Percentiles rank a stretch among this genome's conserved stretches.
Conservation (phyloP, 2,113 vertebrate species). For the Nestor notabilis region DNA sequence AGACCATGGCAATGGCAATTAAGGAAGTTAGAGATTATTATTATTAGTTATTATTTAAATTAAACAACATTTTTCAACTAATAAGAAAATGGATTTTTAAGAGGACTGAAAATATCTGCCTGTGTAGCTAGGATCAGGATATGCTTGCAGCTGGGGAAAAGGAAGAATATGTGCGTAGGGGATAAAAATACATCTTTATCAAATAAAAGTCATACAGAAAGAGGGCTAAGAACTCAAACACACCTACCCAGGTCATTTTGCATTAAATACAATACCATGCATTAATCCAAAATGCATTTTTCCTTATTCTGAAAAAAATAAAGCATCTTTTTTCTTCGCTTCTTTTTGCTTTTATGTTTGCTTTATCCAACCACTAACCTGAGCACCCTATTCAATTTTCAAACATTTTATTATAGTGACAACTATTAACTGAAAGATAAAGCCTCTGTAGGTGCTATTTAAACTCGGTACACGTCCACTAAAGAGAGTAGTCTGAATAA, state of each 20-base stretch:
- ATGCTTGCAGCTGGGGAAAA: background rate
- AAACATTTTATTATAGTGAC: background rate
- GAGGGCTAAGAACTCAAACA: background rate
- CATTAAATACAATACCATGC: fast-evolving
- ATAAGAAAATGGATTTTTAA: background rate
- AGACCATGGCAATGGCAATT: background rate
- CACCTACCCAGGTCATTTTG: background rate
- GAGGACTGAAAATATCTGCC: background rate
- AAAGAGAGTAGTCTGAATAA: background rate
- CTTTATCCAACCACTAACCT: background rate
- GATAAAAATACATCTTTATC: background rate
- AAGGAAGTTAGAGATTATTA: background rate
- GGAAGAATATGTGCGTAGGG: fast-evolving
- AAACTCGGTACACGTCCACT: background rate
- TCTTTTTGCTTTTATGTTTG: background rate
- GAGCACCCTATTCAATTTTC: background rate
- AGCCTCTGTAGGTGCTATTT: background rate
- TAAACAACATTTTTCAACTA: background rate
- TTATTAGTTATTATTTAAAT: background rate
- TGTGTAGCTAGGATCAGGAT: background rate
- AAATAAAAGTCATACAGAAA: background rate
- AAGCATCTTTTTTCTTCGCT: background rate
- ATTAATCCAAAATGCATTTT: background rate
- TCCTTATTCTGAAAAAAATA: background rate
- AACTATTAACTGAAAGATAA: background rate